phyloP scores from a whole-genome alignment of 2,113 vertebrate species.

The Scatophagus argus region DNA sequence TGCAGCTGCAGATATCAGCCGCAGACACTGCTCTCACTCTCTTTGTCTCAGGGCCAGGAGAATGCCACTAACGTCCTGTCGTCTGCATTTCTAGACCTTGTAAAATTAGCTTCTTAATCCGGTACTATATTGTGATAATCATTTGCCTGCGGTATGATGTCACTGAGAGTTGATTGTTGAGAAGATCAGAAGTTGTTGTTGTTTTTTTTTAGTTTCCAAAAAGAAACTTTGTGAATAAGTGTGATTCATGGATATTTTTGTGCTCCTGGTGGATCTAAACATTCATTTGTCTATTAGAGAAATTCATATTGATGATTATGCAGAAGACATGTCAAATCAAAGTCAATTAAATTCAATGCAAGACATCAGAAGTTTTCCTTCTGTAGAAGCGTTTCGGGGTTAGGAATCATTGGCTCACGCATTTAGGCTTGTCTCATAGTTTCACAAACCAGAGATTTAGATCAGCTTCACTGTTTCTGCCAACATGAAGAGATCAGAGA shows the following conservation, averaged over 20 bases:
- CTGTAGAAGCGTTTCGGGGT: slow-evolving; percentile 34
- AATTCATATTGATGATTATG: slow-evolving; percentile 35
- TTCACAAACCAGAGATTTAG: slow-evolving; percentile 65
- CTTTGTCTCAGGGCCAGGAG: slow-evolving; percentile 66
- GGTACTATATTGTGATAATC: slow-evolving; percentile 67
- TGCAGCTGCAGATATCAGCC: slow-evolving; percentile 75
- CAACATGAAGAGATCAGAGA: slow-evolving; percentile 70
- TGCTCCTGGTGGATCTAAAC: slow-evolving; percentile 2
- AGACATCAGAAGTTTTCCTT: slow-evolving; percentile 50
- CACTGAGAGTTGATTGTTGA: slow-evolving; percentile 57
- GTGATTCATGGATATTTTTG: slow-evolving; percentile 26
- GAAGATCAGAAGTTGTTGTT: slow-evolving; percentile 55
- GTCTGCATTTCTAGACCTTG: slow-evolving; percentile 66
- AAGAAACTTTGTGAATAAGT: slow-evolving; percentile 40
- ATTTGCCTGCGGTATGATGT: slow-evolving; percentile 65
- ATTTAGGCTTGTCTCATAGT: slow-evolving; percentile 48
- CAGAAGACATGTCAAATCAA: slow-evolving; percentile 49
- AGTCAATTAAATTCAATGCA: slow-evolving; percentile 39
- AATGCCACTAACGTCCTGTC: slow-evolving; percentile 47
- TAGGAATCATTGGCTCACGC: slow-evolving; percentile 35
- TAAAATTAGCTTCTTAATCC: slow-evolving; percentile 78
- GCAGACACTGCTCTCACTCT: slow-evolving; percentile 62
- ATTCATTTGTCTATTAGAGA: not conserved
- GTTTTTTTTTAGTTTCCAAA: slow-evolving; percentile 21
- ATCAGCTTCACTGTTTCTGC: slow-evolving; percentile 55